Percentiles rank a stretch among this genome's conserved stretches.
These are phyloP conservation scores for Calosoma granatense DNA, from an alignment of 1,140 invertebrate species.

Conservation along the genomic window DNA sequence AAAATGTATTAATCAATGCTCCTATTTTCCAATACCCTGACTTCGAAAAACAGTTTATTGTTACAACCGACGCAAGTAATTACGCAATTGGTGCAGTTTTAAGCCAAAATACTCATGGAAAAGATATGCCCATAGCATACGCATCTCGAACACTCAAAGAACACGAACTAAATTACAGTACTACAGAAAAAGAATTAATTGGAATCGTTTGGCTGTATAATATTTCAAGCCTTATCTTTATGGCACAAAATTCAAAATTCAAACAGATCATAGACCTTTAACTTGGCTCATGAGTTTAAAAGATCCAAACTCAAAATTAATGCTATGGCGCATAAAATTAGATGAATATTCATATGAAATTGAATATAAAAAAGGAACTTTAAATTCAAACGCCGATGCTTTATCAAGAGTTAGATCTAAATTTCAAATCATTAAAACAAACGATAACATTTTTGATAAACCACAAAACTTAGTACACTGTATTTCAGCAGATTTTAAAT, in stretches of 20 bases:
- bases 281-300: slow-evolving; percentile 34
- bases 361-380: slow-evolving; percentile 32
- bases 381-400: slow-evolving; percentile 33
- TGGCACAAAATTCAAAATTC: slow-evolving; percentile 26
- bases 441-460: background rate
- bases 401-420: slow-evolving; percentile 22
- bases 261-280: slow-evolving; percentile 33
- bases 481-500: background rate
- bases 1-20: slow-evolving; percentile 23
- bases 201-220: slow-evolving; percentile 33
- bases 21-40: slow-evolving; percentile 30
- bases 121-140: slow-evolving; percentile 25
- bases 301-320: slow-evolving; percentile 32
- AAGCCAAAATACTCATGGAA: slow-evolving; percentile 22
- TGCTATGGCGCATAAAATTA: slow-evolving; percentile 36
- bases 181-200: slow-evolving; percentile 27
- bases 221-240: slow-evolving; percentile 33
- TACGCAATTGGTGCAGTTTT: slow-evolving; percentile 23
- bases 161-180: slow-evolving; percentile 23
- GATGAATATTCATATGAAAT: slow-evolving; percentile 38
- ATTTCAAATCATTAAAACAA: background rate
- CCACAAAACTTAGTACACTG: background rate
- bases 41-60: slow-evolving; percentile 21
- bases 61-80: slow-evolving; percentile 21
- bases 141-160: slow-evolving; percentile 23